Conservation (phyloP, 2,113 vertebrate species). For the Pteruthius melanotis region DNA sequence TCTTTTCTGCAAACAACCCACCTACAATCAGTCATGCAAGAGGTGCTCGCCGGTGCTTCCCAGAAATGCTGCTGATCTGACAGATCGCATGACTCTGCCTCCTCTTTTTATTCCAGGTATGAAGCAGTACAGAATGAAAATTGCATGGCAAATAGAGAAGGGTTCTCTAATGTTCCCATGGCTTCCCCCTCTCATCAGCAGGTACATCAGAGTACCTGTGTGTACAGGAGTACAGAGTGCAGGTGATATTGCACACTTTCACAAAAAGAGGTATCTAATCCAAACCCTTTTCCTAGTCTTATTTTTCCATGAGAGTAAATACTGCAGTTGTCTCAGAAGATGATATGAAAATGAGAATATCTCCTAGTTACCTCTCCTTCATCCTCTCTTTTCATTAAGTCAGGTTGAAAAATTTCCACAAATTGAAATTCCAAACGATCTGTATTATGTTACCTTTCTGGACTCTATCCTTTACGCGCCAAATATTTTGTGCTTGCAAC, state of each 20-base stretch:
- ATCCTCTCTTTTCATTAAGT: not conserved
- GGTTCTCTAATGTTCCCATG: not conserved
- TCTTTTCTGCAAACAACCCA: not conserved
- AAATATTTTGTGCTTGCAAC: not conserved
- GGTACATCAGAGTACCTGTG: too few species aligned
- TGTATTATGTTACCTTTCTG: not conserved
- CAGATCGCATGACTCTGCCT: not conserved
- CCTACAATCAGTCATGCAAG: not conserved
- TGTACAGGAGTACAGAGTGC: too few species aligned
- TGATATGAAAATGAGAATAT: not conserved
- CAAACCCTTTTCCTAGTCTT: not conserved
- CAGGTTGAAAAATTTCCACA: not conserved
- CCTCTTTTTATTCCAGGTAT: slow-evolving; percentile 1
- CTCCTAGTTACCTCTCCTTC: not conserved
- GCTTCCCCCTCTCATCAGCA: not conserved
- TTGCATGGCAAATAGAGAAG: not conserved
- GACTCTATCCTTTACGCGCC: not conserved
- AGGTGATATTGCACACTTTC: not conserved
- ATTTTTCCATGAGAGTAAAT: not conserved
- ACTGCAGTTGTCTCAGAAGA: not conserved
- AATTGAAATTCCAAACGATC: not conserved
- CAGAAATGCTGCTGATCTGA: not conserved
- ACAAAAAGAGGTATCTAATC: not conserved
- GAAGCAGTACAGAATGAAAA: not conserved
- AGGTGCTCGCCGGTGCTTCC: not conserved